Percentiles rank a stretch among this genome's conserved stretches.
Evolutionary conservation across 2,888 invertebrate genomes (phyloP).

Genomic region (Campaea margaritaria): DNA sequence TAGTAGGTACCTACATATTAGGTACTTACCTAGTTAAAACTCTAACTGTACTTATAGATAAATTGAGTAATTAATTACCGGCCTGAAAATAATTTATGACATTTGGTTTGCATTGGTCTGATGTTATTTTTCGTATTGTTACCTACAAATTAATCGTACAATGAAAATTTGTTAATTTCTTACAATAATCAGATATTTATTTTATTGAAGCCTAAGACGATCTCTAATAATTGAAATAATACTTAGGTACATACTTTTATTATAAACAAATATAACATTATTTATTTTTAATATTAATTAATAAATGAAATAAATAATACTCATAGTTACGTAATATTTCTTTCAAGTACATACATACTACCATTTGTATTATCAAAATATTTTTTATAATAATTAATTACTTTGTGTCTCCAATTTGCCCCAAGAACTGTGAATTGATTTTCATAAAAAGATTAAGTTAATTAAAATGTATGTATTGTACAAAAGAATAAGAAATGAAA

Average conservation of each 20-base stretch:
- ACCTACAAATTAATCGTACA: not conserved
- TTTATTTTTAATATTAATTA: slow-evolving; percentile 2
- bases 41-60: slow-evolving; percentile 20
- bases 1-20: slow-evolving; percentile 5
- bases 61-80: slow-evolving; percentile 43
- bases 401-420: too few relatives aligned
- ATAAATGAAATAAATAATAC: slow-evolving; percentile 11
- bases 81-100: slow-evolving; percentile 47
- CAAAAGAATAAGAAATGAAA: too few relatives aligned
- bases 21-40: too few relatives aligned
- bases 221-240: slow-evolving; percentile 12
- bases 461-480: too few relatives aligned
- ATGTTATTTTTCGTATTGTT: not conserved
- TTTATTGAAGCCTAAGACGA: slow-evolving; percentile 13
- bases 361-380: too few relatives aligned
- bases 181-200: not conserved
- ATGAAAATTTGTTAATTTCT: not conserved
- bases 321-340: too few relatives aligned
- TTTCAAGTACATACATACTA: too few relatives aligned
- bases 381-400: too few relatives aligned
- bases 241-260: not conserved
- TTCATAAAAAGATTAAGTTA: too few relatives aligned
- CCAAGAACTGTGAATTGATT: too few relatives aligned
- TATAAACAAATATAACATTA: not conserved
- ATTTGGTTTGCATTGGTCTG: not conserved